A percentile compares a stretch with the other conserved stretches of the same genome.
These are phyloP conservation scores for Cosmia pyralina DNA, from an alignment of 2,888 invertebrate species.

Conservation along the genomic window DNA sequence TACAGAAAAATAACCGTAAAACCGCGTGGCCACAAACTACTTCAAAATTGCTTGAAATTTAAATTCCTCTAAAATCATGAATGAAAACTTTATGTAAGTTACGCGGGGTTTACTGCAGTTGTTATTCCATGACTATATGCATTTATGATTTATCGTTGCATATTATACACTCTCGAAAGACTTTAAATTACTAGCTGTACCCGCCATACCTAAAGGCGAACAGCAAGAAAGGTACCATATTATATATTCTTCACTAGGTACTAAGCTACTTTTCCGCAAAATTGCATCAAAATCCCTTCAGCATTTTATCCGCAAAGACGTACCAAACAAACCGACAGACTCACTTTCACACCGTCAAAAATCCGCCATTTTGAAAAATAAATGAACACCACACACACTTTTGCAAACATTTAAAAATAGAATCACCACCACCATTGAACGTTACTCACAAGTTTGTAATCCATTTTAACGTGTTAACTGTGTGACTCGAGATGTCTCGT, in stretches of 20 bases:
- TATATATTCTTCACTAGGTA: not conserved
- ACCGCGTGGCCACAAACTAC: not conserved
- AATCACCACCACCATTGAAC: slow-evolving; percentile 44
- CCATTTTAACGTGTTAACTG: slow-evolving; percentile 61
- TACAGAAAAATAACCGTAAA: not conserved
- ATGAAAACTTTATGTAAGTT: slow-evolving; percentile 34
- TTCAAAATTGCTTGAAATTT: not conserved
- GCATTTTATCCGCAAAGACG: not conserved
- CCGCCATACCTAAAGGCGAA: not conserved
- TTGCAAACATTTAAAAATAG: slow-evolving; percentile 22
- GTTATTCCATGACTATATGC: not conserved
- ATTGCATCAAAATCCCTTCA: slow-evolving; percentile 7
- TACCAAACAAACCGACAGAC: not conserved
- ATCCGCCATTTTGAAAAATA: slow-evolving; percentile 26
- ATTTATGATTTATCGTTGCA: not conserved
- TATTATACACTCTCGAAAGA: not conserved
- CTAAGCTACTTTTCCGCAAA: not conserved
- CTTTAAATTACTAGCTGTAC: not conserved
- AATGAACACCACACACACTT: slow-evolving; percentile 39
- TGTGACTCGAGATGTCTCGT: slow-evolving; percentile 28
- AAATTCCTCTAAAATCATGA: slow-evolving; percentile 3
- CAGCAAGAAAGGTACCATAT: not conserved
- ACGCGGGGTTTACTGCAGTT: not conserved
- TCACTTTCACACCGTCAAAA: slow-evolving; percentile 28
- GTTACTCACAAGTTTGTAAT: slow-evolving; percentile 72